A percentile compares a stretch with the other conserved stretches of the same genome.
Evolutionary conservation across 2,797 vertebrate species (phyloP).

Genomic region (Mormyrus proboscirostris): DNA sequence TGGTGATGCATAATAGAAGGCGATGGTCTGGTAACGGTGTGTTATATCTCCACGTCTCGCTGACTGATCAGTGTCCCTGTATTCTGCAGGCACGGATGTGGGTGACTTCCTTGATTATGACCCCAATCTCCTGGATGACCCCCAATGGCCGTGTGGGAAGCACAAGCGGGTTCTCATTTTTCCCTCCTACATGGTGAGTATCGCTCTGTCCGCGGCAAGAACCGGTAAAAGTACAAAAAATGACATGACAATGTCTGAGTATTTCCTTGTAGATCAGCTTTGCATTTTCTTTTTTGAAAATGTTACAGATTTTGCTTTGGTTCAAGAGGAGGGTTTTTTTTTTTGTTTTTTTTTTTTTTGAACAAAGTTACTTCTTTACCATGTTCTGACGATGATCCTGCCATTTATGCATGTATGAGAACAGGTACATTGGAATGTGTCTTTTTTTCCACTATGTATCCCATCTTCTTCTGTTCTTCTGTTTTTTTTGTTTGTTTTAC

Average conservation of each 20-base stretch:
- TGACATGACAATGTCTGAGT: not conserved
- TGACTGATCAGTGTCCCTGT: not conserved
- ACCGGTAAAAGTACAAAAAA: not conserved
- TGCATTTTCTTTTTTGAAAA: not conserved
- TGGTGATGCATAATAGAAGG: not conserved
- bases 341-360: not conserved
- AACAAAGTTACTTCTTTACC: not conserved
- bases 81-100: slow-evolving; percentile 59
- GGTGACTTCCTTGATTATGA: slow-evolving; percentile 68
- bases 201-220: not conserved
- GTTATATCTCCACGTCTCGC: not conserved
- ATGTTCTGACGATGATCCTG: not conserved
- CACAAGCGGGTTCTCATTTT: slow-evolving; percentile 76
- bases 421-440: not conserved
- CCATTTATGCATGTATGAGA: not conserved
- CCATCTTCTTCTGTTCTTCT: not conserved
- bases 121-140: slow-evolving; percentile 73
- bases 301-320: not conserved
- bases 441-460: not conserved
- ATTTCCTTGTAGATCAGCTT: not conserved
- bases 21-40: not conserved
- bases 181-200: slow-evolving; percentile 74
- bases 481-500: not conserved
- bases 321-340: not conserved
- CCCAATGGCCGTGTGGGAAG: slow-evolving; percentile 76